Evolutionary conservation across 2,797 vertebrate species (phyloP).

Genomic region (Leucoraja ocellata): DNA sequence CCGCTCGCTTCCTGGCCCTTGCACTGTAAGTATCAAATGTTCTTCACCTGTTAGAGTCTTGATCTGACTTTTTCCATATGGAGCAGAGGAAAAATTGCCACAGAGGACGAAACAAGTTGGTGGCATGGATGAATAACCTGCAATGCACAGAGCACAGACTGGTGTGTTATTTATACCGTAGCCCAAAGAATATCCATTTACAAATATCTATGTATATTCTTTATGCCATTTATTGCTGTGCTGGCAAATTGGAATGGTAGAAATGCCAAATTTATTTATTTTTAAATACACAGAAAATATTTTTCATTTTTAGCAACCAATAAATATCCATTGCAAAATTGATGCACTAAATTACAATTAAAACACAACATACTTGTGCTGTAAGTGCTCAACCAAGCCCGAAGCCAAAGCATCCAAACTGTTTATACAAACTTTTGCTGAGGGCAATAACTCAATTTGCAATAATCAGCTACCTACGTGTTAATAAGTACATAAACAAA

Average conservation of each 20-base stretch:
- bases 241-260: no score
- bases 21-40: background rate
- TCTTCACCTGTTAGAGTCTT: conserved; percentile 80
- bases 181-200: background rate
- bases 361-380: no score
- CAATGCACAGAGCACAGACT: conserved; percentile 1
- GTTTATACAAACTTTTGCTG: no score
- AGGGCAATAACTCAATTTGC: no score
- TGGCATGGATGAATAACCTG: conserved; percentile 86
- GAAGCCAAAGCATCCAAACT: no score
- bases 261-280: background rate
- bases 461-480: no score
- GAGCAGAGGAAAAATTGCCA: conserved; percentile 88
- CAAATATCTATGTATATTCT: background rate
- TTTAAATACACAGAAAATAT: background rate
- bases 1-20: no score
- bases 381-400: no score
- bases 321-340: background rate
- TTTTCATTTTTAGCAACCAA: background rate
- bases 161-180: no score
- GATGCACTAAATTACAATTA: background rate
- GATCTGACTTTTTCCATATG: conserved; percentile 82
- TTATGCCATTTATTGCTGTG: background rate
- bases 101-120: conserved; percentile 95
- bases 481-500: no score